A percentile compares a stretch with the other conserved stretches of the same genome.
Evolutionary conservation across 1,140 invertebrate genomes (phyloP).

Genomic region (Zaprionus ornatus): DNA sequence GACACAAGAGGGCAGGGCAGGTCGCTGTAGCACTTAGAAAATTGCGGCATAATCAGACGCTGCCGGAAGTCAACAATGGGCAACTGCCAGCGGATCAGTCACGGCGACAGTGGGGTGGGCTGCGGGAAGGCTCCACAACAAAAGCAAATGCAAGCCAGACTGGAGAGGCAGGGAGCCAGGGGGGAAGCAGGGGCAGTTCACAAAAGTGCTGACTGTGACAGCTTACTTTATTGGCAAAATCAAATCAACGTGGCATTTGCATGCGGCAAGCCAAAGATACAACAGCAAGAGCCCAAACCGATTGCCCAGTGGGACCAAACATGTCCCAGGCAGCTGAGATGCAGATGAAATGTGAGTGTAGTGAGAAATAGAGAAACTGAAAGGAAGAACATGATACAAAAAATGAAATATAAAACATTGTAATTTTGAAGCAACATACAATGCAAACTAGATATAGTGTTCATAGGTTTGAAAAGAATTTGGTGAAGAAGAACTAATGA

Average conservation of each 20-base stretch:
- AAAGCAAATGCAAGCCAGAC: conserved; percentile 31
- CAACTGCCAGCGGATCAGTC: conserved; percentile 13
- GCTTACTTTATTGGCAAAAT: conserved; percentile 82
- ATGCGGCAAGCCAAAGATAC: conserved; percentile 73
- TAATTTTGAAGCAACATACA: no score
- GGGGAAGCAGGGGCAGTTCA: conserved; percentile 17
- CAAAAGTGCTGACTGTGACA: conserved; percentile 81
- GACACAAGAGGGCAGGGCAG: conserved; percentile 7
- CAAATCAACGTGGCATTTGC: conserved; percentile 81
- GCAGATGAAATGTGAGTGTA: background rate
- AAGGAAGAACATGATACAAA: no score
- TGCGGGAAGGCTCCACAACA: conserved; percentile 6
- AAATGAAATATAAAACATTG: background rate
- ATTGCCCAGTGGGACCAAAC: background rate
- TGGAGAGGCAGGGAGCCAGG: background rate
- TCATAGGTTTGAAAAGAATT: no score
- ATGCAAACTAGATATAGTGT: no score
- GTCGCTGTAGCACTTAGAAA: conserved; percentile 67
- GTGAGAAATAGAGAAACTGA: background rate
- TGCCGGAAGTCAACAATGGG: conserved; percentile 60
- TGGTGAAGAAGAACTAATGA: no score
- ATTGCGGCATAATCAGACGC: conserved; percentile 78
- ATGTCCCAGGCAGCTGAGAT: background rate
- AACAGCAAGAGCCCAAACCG: conserved; percentile 18
- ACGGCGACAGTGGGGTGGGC: background rate